phyloP scores from a whole-genome alignment of 2,113 vertebrate genomes.

The Illadopsis cleaveri region DNA sequence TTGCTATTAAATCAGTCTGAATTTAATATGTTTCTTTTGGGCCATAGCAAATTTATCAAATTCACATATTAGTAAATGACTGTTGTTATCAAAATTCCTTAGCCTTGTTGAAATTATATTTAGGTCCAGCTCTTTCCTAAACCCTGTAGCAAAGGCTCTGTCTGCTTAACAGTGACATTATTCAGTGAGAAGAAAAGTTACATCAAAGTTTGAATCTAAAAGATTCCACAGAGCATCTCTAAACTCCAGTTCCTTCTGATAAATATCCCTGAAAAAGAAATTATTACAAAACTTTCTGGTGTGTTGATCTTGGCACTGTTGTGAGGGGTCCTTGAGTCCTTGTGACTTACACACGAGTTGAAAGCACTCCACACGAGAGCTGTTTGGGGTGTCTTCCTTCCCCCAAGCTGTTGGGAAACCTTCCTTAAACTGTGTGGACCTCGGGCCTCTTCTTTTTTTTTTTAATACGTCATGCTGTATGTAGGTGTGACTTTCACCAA shows the following conservation, averaged over 20 bases:
- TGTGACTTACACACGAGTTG: fast-evolving
- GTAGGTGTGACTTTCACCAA: neutral
- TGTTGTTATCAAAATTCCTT: neutral
- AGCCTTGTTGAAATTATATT: neutral
- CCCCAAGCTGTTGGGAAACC: neutral
- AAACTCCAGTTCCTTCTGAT: neutral
- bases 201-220: neutral
- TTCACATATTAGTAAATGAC: neutral
- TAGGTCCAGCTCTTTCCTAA: neutral
- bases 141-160: neutral
- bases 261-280: neutral
- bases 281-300: neutral
- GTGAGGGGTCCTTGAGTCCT: neutral
- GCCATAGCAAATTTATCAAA: neutral
- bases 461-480: neutral
- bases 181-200: neutral
- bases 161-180: neutral
- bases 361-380: fast-evolving
- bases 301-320: neutral
- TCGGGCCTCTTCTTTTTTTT: neutral
- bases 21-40: neutral
- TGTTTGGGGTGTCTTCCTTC: neutral
- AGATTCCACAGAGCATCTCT: neutral
- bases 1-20: neutral
- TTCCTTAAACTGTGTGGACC: neutral